Base-by-base conservation (phyloP, 2,888 invertebrate species). In the Odontomyia ornata region DNA sequence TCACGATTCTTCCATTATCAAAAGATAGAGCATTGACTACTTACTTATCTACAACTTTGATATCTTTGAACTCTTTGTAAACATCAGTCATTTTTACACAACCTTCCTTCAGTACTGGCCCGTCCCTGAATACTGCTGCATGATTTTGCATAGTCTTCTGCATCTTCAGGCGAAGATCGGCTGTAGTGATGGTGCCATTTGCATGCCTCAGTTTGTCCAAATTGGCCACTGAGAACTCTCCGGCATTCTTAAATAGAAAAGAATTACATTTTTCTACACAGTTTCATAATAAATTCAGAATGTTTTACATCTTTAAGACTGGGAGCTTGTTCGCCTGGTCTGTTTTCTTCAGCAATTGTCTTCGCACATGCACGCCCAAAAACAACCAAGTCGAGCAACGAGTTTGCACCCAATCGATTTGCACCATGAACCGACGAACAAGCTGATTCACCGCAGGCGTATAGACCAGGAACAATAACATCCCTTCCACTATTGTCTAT, bases 351-450 rank as follows among this genome's bases (percentile, higher is more conserved):
- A 7, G 93, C 91, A 82, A 97, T 94, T 57, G 95, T 94, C 83
- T 93, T 90, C 1, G 97, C 97, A 87, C 97, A 97, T 15, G 97
- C 96, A 81, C 98, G 91, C 76, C 98, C 98, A 87, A 98, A 98
- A 78, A 98, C 96, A 21, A 98, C 97, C 83, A 98, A 89, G 90
- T 98, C 98, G n/a, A 98, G 90, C 79, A 98, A 89, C 0, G 98
- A 98, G 89, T 98, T 98, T 79, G 98, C 98, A 79, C 98, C 98
- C 18, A 98, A 91, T 52, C 98, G 90, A 89, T 98, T 98, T 79
- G 98, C 98, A 80, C 98, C 98, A 86, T 98, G 98, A 72, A 98
- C 98, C 0, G 97, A 97, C 36, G 95, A 95, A 84, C 95, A 96
- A 4, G 94, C 95, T 25, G 94, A 90, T 88, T 98, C 98, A 43